Conservation (phyloP, 2,888 invertebrate species). For the Drosophila histrio region DNA sequence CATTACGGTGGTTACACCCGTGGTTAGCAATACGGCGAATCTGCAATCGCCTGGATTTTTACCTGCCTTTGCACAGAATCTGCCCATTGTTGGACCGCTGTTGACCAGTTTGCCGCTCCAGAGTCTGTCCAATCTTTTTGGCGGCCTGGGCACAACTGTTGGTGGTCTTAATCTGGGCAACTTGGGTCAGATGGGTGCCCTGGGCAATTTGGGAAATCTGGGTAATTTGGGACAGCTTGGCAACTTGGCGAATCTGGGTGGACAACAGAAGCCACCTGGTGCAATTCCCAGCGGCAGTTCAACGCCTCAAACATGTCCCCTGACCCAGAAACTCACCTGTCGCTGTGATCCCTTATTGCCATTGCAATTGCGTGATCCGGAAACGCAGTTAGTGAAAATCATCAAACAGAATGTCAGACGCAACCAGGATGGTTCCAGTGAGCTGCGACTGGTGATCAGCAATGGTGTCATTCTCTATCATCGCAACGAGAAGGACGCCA, state of each 20-base stretch:
- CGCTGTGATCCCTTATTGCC: constrained; percentile 71
- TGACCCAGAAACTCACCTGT: constrained; percentile 67
- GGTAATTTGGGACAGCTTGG: constrained; percentile 41
- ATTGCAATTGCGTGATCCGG: constrained; percentile 27
- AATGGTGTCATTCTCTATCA: constrained; percentile 73
- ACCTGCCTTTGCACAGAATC: constrained; percentile 65
- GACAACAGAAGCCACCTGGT: constrained; percentile 22
- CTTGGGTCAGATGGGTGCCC: constrained; percentile 39
- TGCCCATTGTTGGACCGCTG: constrained; percentile 73
- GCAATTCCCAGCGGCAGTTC: too few relatives aligned
- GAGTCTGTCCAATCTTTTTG: constrained; percentile 52
- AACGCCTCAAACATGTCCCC: constrained; percentile 51
- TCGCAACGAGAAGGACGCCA: constrained; percentile 39
- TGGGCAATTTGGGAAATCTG: constrained; percentile 50
- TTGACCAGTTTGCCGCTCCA: constrained; percentile 68
- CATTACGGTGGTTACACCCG: constrained; percentile 61
- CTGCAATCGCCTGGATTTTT: constrained; percentile 51
- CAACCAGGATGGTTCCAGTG: constrained; percentile 69
- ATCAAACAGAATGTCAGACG: constrained; percentile 60
- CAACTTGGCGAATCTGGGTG: constrained; percentile 24
- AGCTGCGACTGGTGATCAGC: constrained; percentile 66
- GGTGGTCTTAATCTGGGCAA: constrained; percentile 53
- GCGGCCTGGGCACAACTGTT: constrained; percentile 35
- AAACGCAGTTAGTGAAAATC: constrained; percentile 54
- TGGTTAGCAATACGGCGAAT: constrained; percentile 33